Conservation (phyloP, 2,113 vertebrate genomes). For the Petrocephalus microphthalmus region DNA sequence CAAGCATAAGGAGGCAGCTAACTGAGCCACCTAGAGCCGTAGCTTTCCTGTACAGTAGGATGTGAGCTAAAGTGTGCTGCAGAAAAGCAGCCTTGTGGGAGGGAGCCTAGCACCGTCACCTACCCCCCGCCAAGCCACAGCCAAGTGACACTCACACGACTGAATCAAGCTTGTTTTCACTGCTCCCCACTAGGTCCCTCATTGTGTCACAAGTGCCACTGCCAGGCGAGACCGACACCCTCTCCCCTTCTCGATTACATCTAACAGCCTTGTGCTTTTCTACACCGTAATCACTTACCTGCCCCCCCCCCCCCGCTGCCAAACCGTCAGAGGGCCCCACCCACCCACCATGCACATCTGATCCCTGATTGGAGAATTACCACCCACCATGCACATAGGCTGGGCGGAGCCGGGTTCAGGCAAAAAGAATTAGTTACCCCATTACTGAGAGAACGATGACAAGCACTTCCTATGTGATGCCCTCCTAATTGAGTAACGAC, state of each 20-base stretch:
- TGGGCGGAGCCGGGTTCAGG: neutral
- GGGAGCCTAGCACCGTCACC: neutral
- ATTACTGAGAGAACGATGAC: constrained; percentile 9
- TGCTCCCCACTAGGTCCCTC: neutral
- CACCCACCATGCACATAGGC: neutral
- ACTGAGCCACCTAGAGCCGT: neutral
- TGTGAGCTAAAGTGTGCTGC: neutral
- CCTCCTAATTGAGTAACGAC: constrained; percentile 13
- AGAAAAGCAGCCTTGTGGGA: neutral
- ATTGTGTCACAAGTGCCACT: neutral
- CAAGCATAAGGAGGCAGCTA: neutral
- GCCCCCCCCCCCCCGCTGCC: neutral
- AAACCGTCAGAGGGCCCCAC: neutral
- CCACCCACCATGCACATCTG: neutral
- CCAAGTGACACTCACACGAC: neutral
- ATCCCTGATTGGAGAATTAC: neutral
- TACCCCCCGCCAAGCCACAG: neutral
- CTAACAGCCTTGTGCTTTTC: neutral
- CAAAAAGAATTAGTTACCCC: neutral
- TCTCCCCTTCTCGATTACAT: neutral
- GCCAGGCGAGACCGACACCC: neutral
- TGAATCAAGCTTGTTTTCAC: neutral
- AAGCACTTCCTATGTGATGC: constrained; percentile 3
- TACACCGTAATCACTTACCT: neutral
- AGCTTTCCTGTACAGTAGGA: neutral